These are phyloP conservation scores for Donacobius atricapilla DNA, from an alignment of 2,113 vertebrate species.

Conservation along the genomic window DNA sequence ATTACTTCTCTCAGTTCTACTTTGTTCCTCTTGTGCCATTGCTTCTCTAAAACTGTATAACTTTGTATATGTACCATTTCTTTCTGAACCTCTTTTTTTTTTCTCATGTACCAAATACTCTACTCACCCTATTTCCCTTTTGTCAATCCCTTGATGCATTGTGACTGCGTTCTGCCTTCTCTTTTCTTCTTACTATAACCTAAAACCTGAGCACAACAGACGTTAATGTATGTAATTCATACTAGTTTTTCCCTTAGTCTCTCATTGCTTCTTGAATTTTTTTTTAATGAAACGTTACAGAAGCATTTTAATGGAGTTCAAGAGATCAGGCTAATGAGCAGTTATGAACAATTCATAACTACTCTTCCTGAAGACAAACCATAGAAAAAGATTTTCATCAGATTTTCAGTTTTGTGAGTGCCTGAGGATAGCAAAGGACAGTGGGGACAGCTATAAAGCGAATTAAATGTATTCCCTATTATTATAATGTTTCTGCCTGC, in stretches of 20 bases:
- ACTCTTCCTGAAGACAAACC: not conserved
- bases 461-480: not conserved
- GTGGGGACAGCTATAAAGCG: not conserved
- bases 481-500: not conserved
- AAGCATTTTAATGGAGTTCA: constrained; percentile 7
- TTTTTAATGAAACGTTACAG: not conserved
- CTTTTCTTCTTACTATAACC: not conserved
- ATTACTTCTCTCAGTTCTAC: not conserved
- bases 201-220: not conserved
- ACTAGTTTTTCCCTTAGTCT: not conserved
- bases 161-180: not conserved
- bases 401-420: not conserved
- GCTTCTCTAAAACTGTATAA: not conserved
- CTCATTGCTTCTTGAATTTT: not conserved
- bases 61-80: accelerated
- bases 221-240: not conserved
- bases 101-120: not conserved
- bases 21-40: not conserved
- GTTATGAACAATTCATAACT: constrained; percentile 1
- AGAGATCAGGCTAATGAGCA: not conserved
- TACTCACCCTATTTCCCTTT: not conserved
- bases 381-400: not conserved
- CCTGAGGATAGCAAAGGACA: not conserved
- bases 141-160: not conserved
- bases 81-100: not conserved